These are phyloP conservation scores for Caenorhabditis japonica DNA, from an alignment of 2,888 invertebrate species.

Conservation along the genomic window DNA sequence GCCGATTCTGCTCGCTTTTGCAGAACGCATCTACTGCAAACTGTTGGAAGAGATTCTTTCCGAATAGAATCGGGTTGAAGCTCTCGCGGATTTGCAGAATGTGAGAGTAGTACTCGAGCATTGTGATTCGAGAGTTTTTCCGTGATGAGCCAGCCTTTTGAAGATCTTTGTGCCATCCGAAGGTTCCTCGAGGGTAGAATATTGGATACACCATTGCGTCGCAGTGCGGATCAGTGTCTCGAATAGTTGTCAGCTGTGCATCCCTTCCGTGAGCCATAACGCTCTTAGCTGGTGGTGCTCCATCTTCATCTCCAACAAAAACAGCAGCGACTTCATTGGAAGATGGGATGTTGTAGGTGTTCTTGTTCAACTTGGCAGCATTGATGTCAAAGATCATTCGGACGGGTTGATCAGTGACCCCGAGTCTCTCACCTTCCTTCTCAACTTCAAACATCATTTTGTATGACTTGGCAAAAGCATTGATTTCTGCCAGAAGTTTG, in stretches of 20 bases:
- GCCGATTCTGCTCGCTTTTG: constrained; percentile 76
- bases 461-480: constrained; percentile 31
- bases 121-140: constrained; percentile 51
- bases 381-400: constrained; percentile 7
- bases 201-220: constrained; percentile 78
- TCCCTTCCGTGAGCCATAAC: constrained; percentile 73
- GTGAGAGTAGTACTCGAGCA: constrained; percentile 42
- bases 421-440: constrained; percentile 1
- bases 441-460: constrained; percentile 30
- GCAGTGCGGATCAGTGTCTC: constrained; percentile 74
- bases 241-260: constrained; percentile 67
- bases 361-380: background rate
- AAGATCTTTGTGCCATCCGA: constrained; percentile 59
- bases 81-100: constrained; percentile 20
- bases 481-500: constrained; percentile 9
- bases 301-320: constrained; percentile 55
- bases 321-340: constrained; percentile 63
- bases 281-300: constrained; percentile 64
- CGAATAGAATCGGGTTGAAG: constrained; percentile 68
- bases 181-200: constrained; percentile 70
- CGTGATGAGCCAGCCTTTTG: background rate
- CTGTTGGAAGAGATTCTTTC: constrained; percentile 74
- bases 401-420: background rate
- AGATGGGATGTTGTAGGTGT: background rate
- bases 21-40: constrained; percentile 77